These are phyloP conservation scores for Garra rufa DNA, from an alignment of 2,113 vertebrate species.

Conservation along the genomic window DNA sequence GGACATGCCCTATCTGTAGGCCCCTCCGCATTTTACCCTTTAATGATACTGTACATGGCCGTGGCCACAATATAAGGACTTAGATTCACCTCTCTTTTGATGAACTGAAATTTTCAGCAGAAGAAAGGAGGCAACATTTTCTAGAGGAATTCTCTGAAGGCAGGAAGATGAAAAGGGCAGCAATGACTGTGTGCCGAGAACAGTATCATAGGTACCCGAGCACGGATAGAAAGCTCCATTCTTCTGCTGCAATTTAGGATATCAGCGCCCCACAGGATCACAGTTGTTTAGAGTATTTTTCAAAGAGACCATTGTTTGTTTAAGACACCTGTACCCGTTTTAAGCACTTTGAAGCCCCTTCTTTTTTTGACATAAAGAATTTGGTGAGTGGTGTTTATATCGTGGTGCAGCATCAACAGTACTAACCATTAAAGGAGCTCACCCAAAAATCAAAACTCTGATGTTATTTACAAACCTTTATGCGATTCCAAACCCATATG, in stretches of 20 bases:
- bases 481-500: neutral
- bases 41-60: conserved; percentile 74
- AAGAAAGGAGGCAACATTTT: conserved; percentile 81
- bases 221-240: conserved; percentile 79
- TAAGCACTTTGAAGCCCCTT: conserved; percentile 66
- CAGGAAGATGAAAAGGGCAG: conserved; percentile 91
- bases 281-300: conserved; percentile 75
- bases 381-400: conserved; percentile 40
- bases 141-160: conserved; percentile 82
- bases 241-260: conserved; percentile 83
- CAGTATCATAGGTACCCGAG: conserved; percentile 81
- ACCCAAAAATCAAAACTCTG: neutral
- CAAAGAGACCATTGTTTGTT: conserved; percentile 67
- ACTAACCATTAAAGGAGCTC: neutral
- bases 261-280: conserved; percentile 78
- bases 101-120: conserved; percentile 90
- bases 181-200: conserved; percentile 82
- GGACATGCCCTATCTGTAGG: conserved; percentile 35
- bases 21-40: conserved; percentile 62
- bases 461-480: neutral
- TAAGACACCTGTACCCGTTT: conserved; percentile 70
- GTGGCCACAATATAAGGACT: conserved; percentile 75
- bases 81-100: conserved; percentile 96
- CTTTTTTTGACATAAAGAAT: conserved; percentile 62
- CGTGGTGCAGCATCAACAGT: neutral